Evolutionary conservation across 1,140 invertebrate species (phyloP), one percentile per base, ranked within the genome.

Genomic region (Arctopsyche grandis): DNA sequence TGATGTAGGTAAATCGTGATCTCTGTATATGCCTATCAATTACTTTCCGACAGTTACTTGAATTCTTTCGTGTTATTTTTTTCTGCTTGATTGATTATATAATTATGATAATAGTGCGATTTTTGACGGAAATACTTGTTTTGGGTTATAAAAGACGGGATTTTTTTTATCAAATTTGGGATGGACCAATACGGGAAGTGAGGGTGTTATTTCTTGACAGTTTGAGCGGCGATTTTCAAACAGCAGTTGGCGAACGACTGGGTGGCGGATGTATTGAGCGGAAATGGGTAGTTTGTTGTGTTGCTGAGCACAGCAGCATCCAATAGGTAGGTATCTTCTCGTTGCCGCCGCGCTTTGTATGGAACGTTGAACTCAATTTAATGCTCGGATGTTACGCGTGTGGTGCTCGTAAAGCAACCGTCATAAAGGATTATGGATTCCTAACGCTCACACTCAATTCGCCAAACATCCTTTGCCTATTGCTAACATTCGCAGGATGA

Each of bases 271-370:
- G 81, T 82, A 80, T 82, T 48, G 48, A 74, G 46, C 81, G 81
- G 81, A 82, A 82, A 82, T 80, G 79, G 79, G 77, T 80, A 82
- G 81, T 82, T 82, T 78, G 78, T 76, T 60, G 79, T 38, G 29
- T 38, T 77, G 66, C 43, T 43, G 48, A 29, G 71, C 24, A 10
- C 14, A 66, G 9, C 3, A 12, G 9, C 12, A 26, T 5, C 63
- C 63, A 29, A 16, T 22, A 21, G 63, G 9, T 52, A 52, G 48
- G n/a, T n/a, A n/a, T n/a, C 16, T 52, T 52, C 48, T 52, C 48
- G 63, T 22, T 22, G 10, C 1, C 21, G 38, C 21, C 29, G 58
- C 71, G 75, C 75, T 78, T 58, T 58, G 70, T 58, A 44, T 56
- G 81, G 79, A 76, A 76, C 78, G 56, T 78, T 82, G 81, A 82